Evolutionary conservation across 2,888 invertebrate genomes (phyloP), one percentile per base, ranked within the genome.

Genomic region (Hyposoter didymator): DNA sequence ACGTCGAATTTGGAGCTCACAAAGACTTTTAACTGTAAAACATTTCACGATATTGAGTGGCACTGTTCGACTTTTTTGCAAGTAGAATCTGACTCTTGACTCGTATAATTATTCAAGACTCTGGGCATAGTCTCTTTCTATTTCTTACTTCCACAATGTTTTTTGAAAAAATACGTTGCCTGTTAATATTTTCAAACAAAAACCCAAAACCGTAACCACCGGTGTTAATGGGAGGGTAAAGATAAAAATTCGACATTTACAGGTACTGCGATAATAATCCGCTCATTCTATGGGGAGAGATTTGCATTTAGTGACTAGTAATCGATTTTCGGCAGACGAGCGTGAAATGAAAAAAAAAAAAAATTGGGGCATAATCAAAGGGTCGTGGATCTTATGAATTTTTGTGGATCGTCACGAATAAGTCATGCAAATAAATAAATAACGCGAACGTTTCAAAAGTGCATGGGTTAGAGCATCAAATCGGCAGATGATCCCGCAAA

Each of bases 291-390:
- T 19, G 35, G 12, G 3, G n/a, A 2, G 19, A 49, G 19, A 79
- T 79, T 79, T 79, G 47, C 79, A 79, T 79, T 79, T 52, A 52
- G 47, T 49, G 64, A 28, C 47, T 70, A 62, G 14, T 17, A 22
- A 70, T 39, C 62, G 47, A 64, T 72, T 49, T 47, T 19, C 14
- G 19, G 45, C 35, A 49, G 62, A 72, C 64, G 69, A 14, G 59
- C 62, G 47, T 39, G 22, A 72, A 17, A 39, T 49, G 59, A 45
- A 32, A 39, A 70, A 47, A 70, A 19, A 62, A 32, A 39, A 70
- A 47, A 70, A 19, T 49, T 64, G 19, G 43, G 43, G 10, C 45
- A n/a, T 35, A 19, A 45, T n/a, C 19, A 12, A n/a, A n/a, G n/a
- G 14, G 43, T 39, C 19, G 28, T 43, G 19, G 45, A 47, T 45